Evolutionary conservation across 2,113 vertebrate species (phyloP).

Genomic region (Leptocoma aspasia): DNA sequence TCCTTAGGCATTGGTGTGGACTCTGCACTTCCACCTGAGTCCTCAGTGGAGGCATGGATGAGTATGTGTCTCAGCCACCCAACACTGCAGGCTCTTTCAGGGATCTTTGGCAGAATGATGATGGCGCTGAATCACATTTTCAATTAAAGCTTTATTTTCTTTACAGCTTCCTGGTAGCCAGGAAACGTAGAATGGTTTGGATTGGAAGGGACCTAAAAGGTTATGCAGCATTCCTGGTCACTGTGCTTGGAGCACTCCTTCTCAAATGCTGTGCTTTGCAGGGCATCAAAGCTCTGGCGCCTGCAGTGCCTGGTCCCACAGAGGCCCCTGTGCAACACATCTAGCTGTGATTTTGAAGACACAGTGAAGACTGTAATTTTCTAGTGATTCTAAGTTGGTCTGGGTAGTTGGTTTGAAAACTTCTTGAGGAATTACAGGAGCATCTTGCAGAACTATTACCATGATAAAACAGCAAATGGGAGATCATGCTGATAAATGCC

Average conservation of each 20-base stretch:
- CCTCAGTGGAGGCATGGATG: background rate
- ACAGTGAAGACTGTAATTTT: background rate
- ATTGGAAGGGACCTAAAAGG: background rate
- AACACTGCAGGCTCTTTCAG: background rate
- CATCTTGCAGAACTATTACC: background rate
- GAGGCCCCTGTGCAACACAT: background rate
- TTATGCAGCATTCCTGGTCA: background rate
- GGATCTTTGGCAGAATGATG: background rate
- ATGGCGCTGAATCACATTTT: background rate
- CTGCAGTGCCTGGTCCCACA: background rate
- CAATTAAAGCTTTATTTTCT: background rate
- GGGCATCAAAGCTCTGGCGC: background rate
- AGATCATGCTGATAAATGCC: background rate
- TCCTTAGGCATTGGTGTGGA: background rate
- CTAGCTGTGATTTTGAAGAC: background rate
- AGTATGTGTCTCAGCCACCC: background rate
- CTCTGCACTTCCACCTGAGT: background rate
- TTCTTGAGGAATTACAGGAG: background rate
- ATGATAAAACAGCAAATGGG: background rate
- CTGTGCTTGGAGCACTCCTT: background rate
- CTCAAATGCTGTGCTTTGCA: background rate
- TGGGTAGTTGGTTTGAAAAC: background rate
- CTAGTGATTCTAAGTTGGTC: background rate
- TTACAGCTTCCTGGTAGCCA: background rate
- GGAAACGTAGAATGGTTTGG: background rate